Evolutionary conservation across 2,888 invertebrate genomes (phyloP).

Genomic region (Pristionchus japonicus): DNA sequence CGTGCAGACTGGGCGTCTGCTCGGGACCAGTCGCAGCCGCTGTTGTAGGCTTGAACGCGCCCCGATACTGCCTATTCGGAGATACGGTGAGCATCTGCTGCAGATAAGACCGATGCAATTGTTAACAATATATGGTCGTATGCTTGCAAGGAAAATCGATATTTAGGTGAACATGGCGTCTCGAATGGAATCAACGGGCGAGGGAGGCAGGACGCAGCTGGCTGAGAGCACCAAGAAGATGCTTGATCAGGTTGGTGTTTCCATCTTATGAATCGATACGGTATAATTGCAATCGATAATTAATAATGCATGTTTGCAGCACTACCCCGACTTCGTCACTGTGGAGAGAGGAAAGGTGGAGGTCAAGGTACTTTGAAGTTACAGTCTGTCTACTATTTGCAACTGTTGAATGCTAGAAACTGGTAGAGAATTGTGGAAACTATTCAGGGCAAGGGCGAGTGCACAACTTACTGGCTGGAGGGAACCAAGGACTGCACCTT

Average conservation of each 20-base stretch:
- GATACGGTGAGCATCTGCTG: conserved; percentile 72
- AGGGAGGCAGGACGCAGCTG: conserved; percentile 71
- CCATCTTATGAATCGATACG: no score
- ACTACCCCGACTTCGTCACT: conserved; percentile 66
- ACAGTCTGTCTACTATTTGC: no score
- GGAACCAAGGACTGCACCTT: conserved; percentile 52
- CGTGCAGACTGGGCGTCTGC: conserved; percentile 69
- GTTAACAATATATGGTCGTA: no score
- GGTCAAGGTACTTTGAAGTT: no score
- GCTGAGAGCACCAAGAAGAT: conserved; percentile 63
- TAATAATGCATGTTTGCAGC: conserved; percentile 41
- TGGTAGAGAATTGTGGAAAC: no score
- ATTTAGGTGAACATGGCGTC: conserved; percentile 70
- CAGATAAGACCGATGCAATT: no score
- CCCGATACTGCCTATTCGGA: conserved; percentile 74
- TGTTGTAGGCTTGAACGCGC: conserved; percentile 74
- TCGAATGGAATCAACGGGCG: conserved; percentile 72
- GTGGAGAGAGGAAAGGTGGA: conserved; percentile 67
- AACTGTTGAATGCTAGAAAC: no score
- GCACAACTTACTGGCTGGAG: conserved; percentile 72
- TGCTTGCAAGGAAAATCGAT: neutral
- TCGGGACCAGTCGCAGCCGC: conserved; percentile 72
- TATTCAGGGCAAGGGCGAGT: conserved; percentile 71
- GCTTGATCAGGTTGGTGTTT: conserved; percentile 53
- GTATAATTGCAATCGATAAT: no score